Conservation (phyloP, 2,888 invertebrate species). For the Homarus gammarus region DNA sequence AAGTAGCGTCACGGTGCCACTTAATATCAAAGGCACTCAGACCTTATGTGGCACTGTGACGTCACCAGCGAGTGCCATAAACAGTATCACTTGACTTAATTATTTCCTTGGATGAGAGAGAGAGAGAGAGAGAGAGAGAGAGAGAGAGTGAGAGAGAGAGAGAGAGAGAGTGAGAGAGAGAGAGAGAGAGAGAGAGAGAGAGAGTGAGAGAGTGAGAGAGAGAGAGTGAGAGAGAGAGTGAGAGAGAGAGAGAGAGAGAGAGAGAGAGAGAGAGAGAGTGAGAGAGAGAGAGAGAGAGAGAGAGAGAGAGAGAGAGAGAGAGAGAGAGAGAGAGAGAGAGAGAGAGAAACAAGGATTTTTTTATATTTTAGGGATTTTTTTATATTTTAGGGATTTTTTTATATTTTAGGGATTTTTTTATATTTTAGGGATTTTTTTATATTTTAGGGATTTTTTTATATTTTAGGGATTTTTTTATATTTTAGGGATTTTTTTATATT, state of each 20-base stretch:
- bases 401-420: no score
- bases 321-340: slow-evolving; percentile 14
- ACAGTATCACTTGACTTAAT: neutral
- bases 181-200: neutral
- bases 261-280: slow-evolving; percentile 30
- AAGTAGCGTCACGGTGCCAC: neutral
- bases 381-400: no score
- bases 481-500: no score
- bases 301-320: slow-evolving; percentile 24
- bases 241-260: slow-evolving; percentile 4
- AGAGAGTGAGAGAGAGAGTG: slow-evolving; percentile 11
- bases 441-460: no score
- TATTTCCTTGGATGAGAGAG: neutral
- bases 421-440: no score
- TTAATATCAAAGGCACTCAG: neutral
- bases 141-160: neutral
- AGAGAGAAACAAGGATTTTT: neutral
- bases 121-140: no score
- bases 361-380: no score
- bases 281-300: neutral
- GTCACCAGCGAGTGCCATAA: neutral
- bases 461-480: no score
- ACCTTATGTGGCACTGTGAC: no score
- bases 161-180: neutral
- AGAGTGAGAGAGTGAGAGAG: neutral